Evolutionary conservation across 2,888 invertebrate genomes (phyloP).

Genomic region (Carcina quercana): DNA sequence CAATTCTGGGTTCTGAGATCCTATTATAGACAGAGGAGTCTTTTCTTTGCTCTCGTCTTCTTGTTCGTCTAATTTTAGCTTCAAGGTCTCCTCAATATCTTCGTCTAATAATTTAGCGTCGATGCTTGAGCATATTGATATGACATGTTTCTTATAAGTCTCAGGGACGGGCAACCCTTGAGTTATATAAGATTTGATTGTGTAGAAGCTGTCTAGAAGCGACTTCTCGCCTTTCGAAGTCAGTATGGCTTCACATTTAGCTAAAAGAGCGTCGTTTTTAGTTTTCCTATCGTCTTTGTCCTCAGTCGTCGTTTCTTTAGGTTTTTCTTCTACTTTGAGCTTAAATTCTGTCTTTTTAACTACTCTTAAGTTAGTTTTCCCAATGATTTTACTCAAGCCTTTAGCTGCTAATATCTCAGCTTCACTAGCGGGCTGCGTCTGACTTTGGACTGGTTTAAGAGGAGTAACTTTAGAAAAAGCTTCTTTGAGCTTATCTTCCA

Average conservation of each 20-base stretch:
- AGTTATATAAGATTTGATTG: slow-evolving; percentile 55
- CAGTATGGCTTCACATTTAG: slow-evolving; percentile 55
- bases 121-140: slow-evolving; percentile 55
- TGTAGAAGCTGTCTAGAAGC: slow-evolving; percentile 54
- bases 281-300: slow-evolving; percentile 28
- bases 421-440: slow-evolving; percentile 38
- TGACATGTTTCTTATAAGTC: slow-evolving; percentile 54
- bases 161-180: slow-evolving; percentile 58
- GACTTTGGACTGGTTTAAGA: slow-evolving; percentile 21
- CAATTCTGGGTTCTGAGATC: slow-evolving; percentile 43
- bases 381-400: slow-evolving; percentile 61
- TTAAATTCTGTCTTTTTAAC: slow-evolving; percentile 33
- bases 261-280: slow-evolving; percentile 45
- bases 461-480: slow-evolving; percentile 37
- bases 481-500: slow-evolving; percentile 45
- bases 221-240: slow-evolving; percentile 54
- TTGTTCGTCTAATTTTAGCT: slow-evolving; percentile 18
- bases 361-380: slow-evolving; percentile 37
- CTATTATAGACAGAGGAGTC: slow-evolving; percentile 27
- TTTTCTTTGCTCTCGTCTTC: slow-evolving; percentile 23
- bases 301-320: slow-evolving; percentile 23
- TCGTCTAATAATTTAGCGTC: slow-evolving; percentile 53
- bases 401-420: slow-evolving; percentile 63
- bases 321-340: slow-evolving; percentile 18
- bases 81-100: slow-evolving; percentile 39